A percentile compares a stretch with the other conserved stretches of the same genome.
phyloP scores from a whole-genome alignment of 2,113 vertebrate genomes.

The Semicossyphus pulcher region DNA sequence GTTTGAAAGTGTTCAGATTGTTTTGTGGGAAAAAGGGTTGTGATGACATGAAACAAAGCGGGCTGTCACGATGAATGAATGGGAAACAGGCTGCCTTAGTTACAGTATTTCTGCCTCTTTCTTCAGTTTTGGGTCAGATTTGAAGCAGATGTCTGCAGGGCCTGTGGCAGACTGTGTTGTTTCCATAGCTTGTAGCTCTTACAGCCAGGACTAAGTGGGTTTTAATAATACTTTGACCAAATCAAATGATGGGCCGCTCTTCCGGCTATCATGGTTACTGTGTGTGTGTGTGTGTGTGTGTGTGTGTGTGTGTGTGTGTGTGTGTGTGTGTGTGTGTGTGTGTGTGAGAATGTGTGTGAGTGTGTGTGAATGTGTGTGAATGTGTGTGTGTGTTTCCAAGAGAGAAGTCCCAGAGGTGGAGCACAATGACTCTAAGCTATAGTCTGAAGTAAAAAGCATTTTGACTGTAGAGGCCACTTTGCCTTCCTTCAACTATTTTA shows the following conservation, averaged over 20 bases:
- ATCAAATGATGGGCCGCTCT: conserved; percentile 73
- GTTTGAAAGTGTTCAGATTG: conserved; percentile 28
- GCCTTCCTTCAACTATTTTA: not conserved
- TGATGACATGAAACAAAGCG: conserved; percentile 32
- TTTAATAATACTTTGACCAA: conserved; percentile 80
- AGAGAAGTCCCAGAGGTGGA: conserved; percentile 14
- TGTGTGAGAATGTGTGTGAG: no score
- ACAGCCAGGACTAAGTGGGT: conserved; percentile 73
- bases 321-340: conserved; percentile 15
- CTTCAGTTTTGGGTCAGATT: conserved; percentile 61
- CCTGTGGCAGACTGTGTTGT: conserved; percentile 61
- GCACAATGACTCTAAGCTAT: conserved; percentile 5
- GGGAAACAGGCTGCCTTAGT: conserved; percentile 16
- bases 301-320: not conserved
- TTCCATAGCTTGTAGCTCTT: conserved; percentile 66
- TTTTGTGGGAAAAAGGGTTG: conserved; percentile 2
- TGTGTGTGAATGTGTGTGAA: conserved; percentile 14
- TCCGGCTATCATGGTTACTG: conserved; percentile 32
- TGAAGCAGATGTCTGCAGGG: conserved; percentile 74
- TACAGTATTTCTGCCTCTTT: conserved; percentile 1
- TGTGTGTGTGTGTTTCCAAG: not conserved
- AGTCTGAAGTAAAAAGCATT: conserved; percentile 5
- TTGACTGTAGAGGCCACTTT: not conserved
- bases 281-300: conserved; percentile 7
- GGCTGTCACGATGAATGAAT: conserved; percentile 16